Evolutionary conservation across 1,140 invertebrate species (phyloP).

Genomic region (Protaetia brevitarsis): DNA sequence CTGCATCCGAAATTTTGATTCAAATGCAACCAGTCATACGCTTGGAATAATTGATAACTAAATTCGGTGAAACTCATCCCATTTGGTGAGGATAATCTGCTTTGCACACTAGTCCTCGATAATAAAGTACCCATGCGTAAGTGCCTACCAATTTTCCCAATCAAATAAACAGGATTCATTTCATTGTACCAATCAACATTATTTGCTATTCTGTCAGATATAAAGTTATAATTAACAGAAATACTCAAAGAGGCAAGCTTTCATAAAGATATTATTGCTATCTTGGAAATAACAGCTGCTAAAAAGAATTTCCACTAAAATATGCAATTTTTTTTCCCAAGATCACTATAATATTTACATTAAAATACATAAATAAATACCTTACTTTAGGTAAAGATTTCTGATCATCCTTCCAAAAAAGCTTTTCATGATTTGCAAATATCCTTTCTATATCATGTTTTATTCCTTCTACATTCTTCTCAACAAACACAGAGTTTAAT

Average conservation of each 20-base stretch:
- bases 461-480: conserved; percentile 68
- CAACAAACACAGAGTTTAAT: conserved; percentile 58
- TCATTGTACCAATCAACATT: conserved; percentile 86
- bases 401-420: conserved; percentile 68
- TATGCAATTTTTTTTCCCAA: not conserved
- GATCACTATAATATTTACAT: not conserved
- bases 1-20: conserved; percentile 75
- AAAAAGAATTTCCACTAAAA: too few species aligned
- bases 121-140: conserved; percentile 86
- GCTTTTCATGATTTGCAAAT: conserved; percentile 81
- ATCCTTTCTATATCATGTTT: conserved; percentile 72
- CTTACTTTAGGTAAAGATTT: conserved; percentile 27
- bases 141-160: conserved; percentile 74
- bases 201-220: conserved; percentile 86
- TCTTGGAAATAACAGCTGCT: too few species aligned
- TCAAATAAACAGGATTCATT: conserved; percentile 77
- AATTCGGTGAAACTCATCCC: conserved; percentile 97
- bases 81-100: conserved; percentile 68
- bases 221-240: too few species aligned
- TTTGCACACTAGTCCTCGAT: conserved; percentile 73
- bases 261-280: too few species aligned
- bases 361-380: conserved; percentile 24
- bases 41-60: conserved; percentile 93
- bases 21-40: conserved; percentile 94
- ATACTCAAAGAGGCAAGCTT: too few species aligned